A percentile compares a stretch with the other conserved stretches of the same genome.
phyloP scores from a whole-genome alignment of 1,140 invertebrate genomes.

The Schlechtendalia chinensis region DNA sequence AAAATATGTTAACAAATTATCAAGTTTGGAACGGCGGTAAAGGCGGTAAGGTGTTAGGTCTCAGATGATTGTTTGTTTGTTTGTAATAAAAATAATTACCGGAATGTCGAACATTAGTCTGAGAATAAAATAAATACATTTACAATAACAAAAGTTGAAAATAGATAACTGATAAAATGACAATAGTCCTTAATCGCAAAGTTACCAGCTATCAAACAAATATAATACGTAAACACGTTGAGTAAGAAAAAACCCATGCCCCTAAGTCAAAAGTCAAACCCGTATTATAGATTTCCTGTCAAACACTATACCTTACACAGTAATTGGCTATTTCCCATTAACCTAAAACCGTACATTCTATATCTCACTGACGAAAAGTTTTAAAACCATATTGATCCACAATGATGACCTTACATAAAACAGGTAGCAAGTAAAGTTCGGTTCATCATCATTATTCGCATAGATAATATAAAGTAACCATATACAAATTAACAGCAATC shows the following conservation, averaged over 20 bases:
- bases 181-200: too few species aligned
- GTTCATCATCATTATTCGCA: neutral
- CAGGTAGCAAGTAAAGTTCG: neutral
- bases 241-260: neutral
- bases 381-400: neutral
- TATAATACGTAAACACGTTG: neutral
- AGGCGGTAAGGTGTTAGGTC: slow-evolving; percentile 29
- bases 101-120: neutral
- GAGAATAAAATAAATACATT: slow-evolving; percentile 28
- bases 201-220: slow-evolving; percentile 3
- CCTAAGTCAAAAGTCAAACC: neutral
- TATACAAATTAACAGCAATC: neutral
- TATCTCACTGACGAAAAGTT: neutral
- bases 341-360: neutral
- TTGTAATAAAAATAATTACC: slow-evolving; percentile 23
- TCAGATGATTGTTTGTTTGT: slow-evolving; percentile 11
- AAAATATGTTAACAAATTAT: neutral
- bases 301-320: neutral
- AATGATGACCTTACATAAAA: neutral
- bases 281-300: slow-evolving; percentile 47
- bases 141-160: neutral
- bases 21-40: slow-evolving; percentile 1
- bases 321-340: neutral
- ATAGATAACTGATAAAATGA: neutral
- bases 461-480: too few species aligned